These are phyloP conservation scores for Platyscapa corneri DNA, from an alignment of 1,140 invertebrate genomes.

Conservation along the genomic window DNA sequence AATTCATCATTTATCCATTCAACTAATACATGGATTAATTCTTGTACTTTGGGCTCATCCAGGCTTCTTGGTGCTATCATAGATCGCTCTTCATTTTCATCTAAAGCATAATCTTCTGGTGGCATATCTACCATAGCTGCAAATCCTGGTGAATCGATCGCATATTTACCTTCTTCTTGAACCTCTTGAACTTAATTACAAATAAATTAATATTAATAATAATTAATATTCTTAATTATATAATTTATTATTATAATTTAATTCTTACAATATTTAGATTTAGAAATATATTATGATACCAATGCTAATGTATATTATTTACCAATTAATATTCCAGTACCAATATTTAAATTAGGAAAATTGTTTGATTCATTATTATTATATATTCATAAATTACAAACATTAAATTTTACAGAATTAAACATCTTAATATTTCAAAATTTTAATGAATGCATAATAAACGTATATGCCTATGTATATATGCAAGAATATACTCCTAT, in stretches of 20 bases:
- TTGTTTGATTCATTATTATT: too few relatives aligned
- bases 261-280: too few relatives aligned
- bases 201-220: slow-evolving; percentile 50
- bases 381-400: too few relatives aligned
- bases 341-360: too few relatives aligned
- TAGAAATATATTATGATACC: too few relatives aligned
- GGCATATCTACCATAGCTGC: slow-evolving; percentile 88
- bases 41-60: slow-evolving; percentile 90
- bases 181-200: slow-evolving; percentile 90
- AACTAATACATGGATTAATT: slow-evolving; percentile 91
- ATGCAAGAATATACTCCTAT: too few relatives aligned
- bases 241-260: too few relatives aligned
- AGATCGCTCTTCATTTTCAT: slow-evolving; percentile 96
- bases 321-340: too few relatives aligned
- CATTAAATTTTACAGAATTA: neutral
- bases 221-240: neutral
- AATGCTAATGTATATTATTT: too few relatives aligned
- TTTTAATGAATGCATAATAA: too few relatives aligned
- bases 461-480: too few relatives aligned
- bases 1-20: slow-evolving; percentile 99
- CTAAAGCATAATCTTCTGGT: slow-evolving; percentile 93
- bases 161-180: slow-evolving; percentile 96
- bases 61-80: slow-evolving; percentile 93
- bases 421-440: too few relatives aligned
- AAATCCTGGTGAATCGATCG: slow-evolving; percentile 95